phyloP scores from a whole-genome alignment of 2,888 invertebrate species.

The Xylota segnis region DNA sequence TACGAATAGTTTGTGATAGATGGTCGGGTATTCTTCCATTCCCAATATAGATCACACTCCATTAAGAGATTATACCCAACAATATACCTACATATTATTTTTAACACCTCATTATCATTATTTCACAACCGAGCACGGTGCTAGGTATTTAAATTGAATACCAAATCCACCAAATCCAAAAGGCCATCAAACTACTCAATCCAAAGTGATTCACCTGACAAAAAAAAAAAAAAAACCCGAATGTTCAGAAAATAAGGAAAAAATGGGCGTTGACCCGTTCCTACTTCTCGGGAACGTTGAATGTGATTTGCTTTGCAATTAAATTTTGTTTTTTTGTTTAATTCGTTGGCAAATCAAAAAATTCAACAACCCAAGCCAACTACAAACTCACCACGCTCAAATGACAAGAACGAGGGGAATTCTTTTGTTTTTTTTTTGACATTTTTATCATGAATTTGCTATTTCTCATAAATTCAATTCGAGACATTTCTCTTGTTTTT shows the following conservation, averaged over 20 bases:
- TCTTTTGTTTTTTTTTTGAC: constrained; percentile 9
- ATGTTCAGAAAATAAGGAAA: constrained; percentile 42
- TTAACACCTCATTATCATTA: constrained; percentile 61
- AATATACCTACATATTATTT: constrained; percentile 2
- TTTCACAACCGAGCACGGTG: constrained; percentile 29
- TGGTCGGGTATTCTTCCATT: constrained; percentile 49
- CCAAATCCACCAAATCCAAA: constrained; percentile 30
- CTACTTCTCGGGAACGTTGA: constrained; percentile 61
- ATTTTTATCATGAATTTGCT: constrained; percentile 48
- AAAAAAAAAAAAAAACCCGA: constrained; percentile 15
- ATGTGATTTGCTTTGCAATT: constrained; percentile 76
- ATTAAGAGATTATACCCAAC: constrained; percentile 5
- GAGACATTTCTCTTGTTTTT: constrained; percentile 25
- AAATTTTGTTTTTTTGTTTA: constrained; percentile 50
- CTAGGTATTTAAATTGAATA: constrained; percentile 54
- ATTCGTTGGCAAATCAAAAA: constrained; percentile 31
- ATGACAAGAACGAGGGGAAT: constrained; percentile 21
- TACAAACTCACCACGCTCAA: constrained; percentile 28
- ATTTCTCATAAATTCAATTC: constrained; percentile 55
- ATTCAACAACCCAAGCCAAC: constrained; percentile 60
- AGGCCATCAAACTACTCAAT: constrained; percentile 23
- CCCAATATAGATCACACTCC: constrained; percentile 45
- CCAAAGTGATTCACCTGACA: constrained; percentile 52
- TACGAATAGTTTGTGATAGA: constrained; percentile 3
- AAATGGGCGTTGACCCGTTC: constrained; percentile 75